Base-by-base conservation (phyloP, 2,797 vertebrate genomes). In the Phyllotis vaccarum region DNA sequence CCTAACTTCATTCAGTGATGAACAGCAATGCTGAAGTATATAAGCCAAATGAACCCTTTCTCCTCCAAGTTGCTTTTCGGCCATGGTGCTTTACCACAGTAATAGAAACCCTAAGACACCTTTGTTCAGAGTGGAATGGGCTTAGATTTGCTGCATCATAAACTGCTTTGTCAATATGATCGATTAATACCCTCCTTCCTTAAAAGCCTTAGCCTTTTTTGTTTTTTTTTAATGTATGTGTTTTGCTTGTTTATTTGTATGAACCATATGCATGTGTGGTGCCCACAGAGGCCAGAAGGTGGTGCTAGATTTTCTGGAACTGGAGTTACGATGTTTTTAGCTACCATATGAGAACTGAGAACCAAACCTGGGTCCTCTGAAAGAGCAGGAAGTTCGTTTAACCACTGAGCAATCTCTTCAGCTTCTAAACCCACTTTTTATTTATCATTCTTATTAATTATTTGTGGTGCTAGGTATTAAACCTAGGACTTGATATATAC, bases 121-220 rank as follows among this genome's bases (percentile, higher is more conserved):
- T 97, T 96, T 96, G 91, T 90, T 95, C 90, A 96, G 93, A 97
- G 79, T 96, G 75, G 87, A 93, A 64, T 95, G 96, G 96, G 66
- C 96, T 97, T 98, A 89, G 86, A 97, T 94, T 94, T 97, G 97
- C 97, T 97, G 93, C 72, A 8, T 89, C 12, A 95, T 92, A 92
- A 97, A 97, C 98, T 83, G 94, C 80, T 96, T 97, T 93, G 95
- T 66, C 88, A 94, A 68, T 96, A 29, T 93, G 95, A 96, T 91
- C 97, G 86, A 60, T 94, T 89, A 97, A 19, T 8, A 37, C 80
- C 13, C 13, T 86, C 93, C 66, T 37, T 17, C 68, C 68, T 95
- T 96, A 24, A 82, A 82, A 37, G 58, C 8, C 9, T 82, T 89
- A 43, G 24, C 49, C 58, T 29, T 70, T 0, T 27, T 60, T 58